Conservation (phyloP, 2,797 vertebrate species). For the Anabacerthia variegaticeps region DNA sequence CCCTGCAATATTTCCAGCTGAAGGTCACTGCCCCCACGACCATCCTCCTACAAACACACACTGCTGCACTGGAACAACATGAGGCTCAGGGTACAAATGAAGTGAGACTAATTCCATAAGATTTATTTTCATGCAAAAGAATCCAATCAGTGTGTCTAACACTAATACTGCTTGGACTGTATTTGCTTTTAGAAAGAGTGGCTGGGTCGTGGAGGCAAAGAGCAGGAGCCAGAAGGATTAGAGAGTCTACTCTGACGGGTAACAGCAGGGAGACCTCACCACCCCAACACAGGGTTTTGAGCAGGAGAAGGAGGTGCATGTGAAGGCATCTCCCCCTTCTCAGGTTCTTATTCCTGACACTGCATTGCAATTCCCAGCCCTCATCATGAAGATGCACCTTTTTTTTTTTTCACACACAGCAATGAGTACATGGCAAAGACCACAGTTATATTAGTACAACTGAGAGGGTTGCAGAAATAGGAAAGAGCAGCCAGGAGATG, state of each 20-base stretch:
- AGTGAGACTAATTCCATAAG: not conserved
- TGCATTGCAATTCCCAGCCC: not conserved
- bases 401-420: not conserved
- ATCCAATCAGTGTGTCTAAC: not conserved
- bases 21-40: not conserved
- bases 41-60: not conserved
- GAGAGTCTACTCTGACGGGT: not conserved
- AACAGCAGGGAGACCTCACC: not conserved
- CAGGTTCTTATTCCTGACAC: not conserved
- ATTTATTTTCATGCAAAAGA: not conserved
- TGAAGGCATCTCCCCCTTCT: not conserved
- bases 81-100: not conserved
- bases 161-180: not conserved
- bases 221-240: not conserved
- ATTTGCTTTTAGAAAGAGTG: not conserved
- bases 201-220: not conserved
- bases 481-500: slow-evolving; percentile 15
- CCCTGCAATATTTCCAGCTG: not conserved
- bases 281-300: not conserved
- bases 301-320: not conserved
- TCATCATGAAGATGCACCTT: not conserved
- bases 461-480: not conserved
- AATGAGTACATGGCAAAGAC: not conserved
- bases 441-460: slow-evolving; percentile 12
- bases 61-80: not conserved